Percentiles rank a stretch among this genome's conserved stretches.
Conservation (phyloP, 1,140 invertebrate species). For the Psix sp. region DNA sequence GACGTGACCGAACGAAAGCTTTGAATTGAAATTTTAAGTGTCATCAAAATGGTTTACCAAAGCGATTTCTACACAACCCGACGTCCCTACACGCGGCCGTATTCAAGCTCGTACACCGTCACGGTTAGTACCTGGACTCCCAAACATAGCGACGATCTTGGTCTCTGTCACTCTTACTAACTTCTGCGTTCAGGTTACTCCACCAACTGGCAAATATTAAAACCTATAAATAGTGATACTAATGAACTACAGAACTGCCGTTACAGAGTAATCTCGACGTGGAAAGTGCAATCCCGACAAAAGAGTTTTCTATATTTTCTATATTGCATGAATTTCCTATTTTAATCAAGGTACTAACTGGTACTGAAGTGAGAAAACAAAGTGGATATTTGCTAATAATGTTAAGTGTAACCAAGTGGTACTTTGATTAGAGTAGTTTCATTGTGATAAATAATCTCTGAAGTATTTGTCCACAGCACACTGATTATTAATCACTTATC, state of each 20-base stretch:
- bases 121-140: slow-evolving; percentile 82
- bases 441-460: slow-evolving; percentile 18
- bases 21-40: slow-evolving; percentile 41
- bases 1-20: slow-evolving; percentile 29
- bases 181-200: too few relatives aligned
- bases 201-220: too few relatives aligned
- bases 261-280: too few relatives aligned
- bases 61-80: slow-evolving; percentile 92
- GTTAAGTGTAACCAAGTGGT: too few relatives aligned
- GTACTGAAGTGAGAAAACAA: background rate
- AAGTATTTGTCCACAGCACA: slow-evolving; percentile 31
- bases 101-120: slow-evolving; percentile 84
- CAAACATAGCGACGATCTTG: too few relatives aligned
- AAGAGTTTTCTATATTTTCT: too few relatives aligned
- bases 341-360: background rate
- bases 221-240: too few relatives aligned
- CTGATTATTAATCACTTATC: slow-evolving; percentile 31
- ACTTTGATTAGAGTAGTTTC: slow-evolving; percentile 7
- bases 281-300: too few relatives aligned
- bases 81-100: slow-evolving; percentile 85
- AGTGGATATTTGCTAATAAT: too few relatives aligned
- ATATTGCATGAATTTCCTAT: background rate
- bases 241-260: too few relatives aligned
- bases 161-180: too few relatives aligned
- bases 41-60: slow-evolving; percentile 89